Evolutionary conservation across 2,888 invertebrate genomes (phyloP).

Genomic region (Apotomis betuletana): DNA sequence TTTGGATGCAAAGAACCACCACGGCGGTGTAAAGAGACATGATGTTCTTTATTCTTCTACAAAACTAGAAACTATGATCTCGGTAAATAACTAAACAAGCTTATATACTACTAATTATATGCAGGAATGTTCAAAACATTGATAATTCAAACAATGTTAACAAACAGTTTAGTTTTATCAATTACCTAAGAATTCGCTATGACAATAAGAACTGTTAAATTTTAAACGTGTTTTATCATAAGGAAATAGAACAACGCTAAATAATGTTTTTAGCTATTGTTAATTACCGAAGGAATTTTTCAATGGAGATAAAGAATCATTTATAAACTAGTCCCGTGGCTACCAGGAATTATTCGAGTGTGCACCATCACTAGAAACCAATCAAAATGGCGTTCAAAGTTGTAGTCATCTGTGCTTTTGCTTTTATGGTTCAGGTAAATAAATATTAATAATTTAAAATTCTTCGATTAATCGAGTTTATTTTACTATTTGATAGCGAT

Average conservation of each 20-base stretch:
- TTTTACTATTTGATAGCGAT: too few relatives aligned
- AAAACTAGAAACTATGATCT: neutral
- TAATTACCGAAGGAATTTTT: neutral
- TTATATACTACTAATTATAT: neutral
- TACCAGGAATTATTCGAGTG: neutral
- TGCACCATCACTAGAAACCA: neutral
- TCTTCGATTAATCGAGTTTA: too few relatives aligned
- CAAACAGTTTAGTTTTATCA: neutral
- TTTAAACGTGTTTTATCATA: slow-evolving; percentile 2
- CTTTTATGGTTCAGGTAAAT: neutral
- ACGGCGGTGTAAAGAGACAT: slow-evolving; percentile 54
- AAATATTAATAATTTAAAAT: too few relatives aligned
- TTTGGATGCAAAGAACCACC: slow-evolving; percentile 54
- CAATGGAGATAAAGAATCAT: slow-evolving; percentile 1
- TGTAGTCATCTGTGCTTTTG: neutral
- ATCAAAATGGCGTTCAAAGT: neutral
- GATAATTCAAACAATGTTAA: neutral
- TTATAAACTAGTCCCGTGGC: neutral
- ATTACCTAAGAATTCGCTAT: neutral
- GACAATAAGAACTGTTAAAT: neutral
- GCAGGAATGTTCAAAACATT: slow-evolving; percentile 1
- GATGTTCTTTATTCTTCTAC: slow-evolving; percentile 3
- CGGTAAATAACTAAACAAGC: neutral
- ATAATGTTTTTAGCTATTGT: neutral
- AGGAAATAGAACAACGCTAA: too few relatives aligned